Percentiles rank a stretch among this genome's conserved stretches.
These are phyloP conservation scores for Tragelaphus imberbis DNA, from an alignment of 2,113 vertebrate species.

Conservation along the genomic window DNA sequence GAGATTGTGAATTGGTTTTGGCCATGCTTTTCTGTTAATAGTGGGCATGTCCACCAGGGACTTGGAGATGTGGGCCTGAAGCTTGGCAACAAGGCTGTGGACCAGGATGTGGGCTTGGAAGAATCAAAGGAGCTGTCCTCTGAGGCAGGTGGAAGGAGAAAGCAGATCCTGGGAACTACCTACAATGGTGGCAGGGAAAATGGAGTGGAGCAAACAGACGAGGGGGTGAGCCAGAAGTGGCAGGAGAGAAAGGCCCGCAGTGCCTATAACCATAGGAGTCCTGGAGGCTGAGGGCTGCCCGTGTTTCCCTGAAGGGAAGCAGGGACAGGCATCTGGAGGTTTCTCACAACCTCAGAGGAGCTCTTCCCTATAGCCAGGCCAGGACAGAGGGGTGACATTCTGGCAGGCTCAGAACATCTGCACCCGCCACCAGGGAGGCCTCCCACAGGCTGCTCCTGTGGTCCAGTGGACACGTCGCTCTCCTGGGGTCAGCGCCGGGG, in stretches of 20 bases:
- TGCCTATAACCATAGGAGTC: not conserved
- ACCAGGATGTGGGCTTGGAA: not conserved
- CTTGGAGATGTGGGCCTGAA: not conserved
- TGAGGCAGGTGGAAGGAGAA: not conserved
- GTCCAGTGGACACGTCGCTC: constrained; percentile 58
- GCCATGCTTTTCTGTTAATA: not conserved
- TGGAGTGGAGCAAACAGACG: not conserved
- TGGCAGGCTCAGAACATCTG: not conserved
- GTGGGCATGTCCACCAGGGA: not conserved
- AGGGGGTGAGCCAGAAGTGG: not conserved
- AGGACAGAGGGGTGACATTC: constrained; percentile 1
- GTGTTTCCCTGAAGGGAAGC: not conserved
- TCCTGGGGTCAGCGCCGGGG: constrained; percentile 69
- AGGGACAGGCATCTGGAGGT: not conserved
- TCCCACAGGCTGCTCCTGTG: constrained; percentile 61
- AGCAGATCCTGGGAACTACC: not conserved
- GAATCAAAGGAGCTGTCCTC: not conserved
- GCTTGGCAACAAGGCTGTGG: not conserved
- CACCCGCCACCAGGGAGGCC: not conserved
- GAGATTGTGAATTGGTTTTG: not conserved
- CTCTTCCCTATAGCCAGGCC: not conserved
- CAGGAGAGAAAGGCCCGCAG: not conserved
- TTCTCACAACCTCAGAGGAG: not conserved
- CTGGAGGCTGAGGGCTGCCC: not conserved
- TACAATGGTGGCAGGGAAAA: not conserved